A percentile compares a stretch with the other conserved stretches of the same genome.
Evolutionary conservation across 2,888 invertebrate species (phyloP).

Genomic region (Gymnoscelis rufifasciata): DNA sequence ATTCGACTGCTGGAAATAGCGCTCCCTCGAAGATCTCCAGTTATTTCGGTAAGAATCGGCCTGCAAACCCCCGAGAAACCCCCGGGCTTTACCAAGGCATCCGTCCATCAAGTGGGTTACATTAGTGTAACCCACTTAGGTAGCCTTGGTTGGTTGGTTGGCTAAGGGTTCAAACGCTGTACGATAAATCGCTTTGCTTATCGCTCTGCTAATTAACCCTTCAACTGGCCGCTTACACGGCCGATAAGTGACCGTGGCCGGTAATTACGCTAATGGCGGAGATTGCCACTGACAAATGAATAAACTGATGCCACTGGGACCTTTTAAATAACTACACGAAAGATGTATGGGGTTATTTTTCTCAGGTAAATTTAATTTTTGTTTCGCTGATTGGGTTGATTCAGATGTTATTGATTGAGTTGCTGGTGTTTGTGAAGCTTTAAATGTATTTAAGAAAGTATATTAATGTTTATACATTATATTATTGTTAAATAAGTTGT

Average conservation of each 20-base stretch:
- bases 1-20: too few relatives aligned
- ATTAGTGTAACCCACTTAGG: too few relatives aligned
- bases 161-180: too few relatives aligned
- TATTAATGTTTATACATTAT: too few relatives aligned
- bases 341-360: constrained; percentile 15
- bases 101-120: too few relatives aligned
- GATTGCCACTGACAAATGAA: constrained; percentile 51
- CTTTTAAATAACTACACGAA: constrained; percentile 13
- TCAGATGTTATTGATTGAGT: constrained; percentile 11
- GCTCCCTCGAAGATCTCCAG: too few relatives aligned
- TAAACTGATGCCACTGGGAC: constrained; percentile 33
- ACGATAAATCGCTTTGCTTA: constrained; percentile 1
- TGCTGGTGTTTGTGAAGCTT: not conserved
- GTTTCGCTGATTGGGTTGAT: constrained; percentile 12
- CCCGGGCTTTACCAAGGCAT: too few relatives aligned
- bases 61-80: too few relatives aligned
- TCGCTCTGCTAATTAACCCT: constrained; percentile 5
- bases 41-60: too few relatives aligned
- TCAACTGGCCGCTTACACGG: constrained; percentile 20
- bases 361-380: constrained; percentile 5
- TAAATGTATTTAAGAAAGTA: too few relatives aligned
- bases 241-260: constrained; percentile 37
- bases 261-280: constrained; percentile 48
- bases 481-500: too few relatives aligned
- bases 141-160: too few relatives aligned